phyloP scores from a whole-genome alignment of 1,140 invertebrate genomes.

The Hyposmocoma kahamanoa region DNA sequence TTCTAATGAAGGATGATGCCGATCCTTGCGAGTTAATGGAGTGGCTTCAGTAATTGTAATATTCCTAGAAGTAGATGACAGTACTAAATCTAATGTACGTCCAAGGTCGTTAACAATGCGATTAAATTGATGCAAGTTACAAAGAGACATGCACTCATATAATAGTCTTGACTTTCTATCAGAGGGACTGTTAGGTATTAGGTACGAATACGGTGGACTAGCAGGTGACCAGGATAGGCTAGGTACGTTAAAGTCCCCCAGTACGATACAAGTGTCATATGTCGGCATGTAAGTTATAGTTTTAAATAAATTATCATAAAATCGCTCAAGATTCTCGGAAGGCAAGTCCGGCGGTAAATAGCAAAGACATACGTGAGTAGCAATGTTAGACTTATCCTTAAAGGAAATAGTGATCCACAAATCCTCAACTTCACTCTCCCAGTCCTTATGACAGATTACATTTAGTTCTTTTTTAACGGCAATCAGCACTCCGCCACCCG shows the following conservation, averaged over 20 bases:
- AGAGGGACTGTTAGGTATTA: neutral
- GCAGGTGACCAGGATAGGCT: neutral
- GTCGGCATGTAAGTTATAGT: neutral
- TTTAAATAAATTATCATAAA: neutral
- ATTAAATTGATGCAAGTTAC: neutral
- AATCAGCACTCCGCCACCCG: neutral
- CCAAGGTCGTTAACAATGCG: neutral
- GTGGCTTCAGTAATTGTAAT: no score
- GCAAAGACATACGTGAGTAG: neutral
- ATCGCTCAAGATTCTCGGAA: neutral
- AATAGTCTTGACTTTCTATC: neutral
- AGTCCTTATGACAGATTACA: neutral
- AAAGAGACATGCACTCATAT: neutral
- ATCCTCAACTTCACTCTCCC: neutral
- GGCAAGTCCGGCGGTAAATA: neutral
- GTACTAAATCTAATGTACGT: neutral
- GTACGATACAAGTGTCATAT: neutral
- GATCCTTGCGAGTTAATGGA: no score
- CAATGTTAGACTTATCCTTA: neutral
- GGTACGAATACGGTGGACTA: neutral
- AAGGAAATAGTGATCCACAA: neutral
- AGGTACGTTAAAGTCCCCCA: neutral
- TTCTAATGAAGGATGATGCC: no score
- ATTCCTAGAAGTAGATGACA: no score
- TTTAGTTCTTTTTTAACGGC: neutral